A percentile compares a stretch with the other conserved stretches of the same genome.
phyloP scores from a whole-genome alignment of 2,113 vertebrate genomes.

The Lophotis ruficrista region DNA sequence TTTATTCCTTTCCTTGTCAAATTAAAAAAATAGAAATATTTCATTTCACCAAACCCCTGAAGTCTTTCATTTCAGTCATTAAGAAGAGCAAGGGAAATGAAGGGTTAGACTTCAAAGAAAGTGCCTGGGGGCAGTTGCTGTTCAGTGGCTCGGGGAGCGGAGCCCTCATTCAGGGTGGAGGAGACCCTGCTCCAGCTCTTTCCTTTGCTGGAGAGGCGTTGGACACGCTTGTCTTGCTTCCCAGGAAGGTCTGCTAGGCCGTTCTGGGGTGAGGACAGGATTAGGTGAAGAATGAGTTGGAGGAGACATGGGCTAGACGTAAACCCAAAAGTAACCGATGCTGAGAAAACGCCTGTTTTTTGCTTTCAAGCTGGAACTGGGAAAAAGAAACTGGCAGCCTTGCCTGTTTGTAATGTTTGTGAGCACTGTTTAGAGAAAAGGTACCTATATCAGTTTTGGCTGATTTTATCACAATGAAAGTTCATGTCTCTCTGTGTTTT shows the following conservation, averaged over 20 bases:
- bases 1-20: background rate
- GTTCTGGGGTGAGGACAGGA: background rate
- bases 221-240: background rate
- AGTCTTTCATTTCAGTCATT: background rate
- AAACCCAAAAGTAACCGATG: background rate
- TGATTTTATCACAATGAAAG: background rate
- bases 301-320: background rate
- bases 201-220: background rate
- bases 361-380: background rate
- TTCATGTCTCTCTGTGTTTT: background rate
- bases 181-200: background rate
- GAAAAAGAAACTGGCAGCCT: background rate
- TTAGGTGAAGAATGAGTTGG: background rate
- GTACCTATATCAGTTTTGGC: accelerated
- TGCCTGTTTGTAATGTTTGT: background rate
- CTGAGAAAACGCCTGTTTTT: background rate
- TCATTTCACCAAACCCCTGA: background rate
- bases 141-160: background rate
- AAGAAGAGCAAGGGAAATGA: slow-evolving; percentile 6
- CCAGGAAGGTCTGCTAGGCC: background rate
- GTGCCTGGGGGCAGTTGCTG: background rate
- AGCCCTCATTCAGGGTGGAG: background rate
- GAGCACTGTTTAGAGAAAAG: background rate
- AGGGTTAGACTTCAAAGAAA: background rate
- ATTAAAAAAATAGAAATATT: background rate